phyloP scores from a whole-genome alignment of 2,113 vertebrate genomes.

The Ceuthmochares aereus region DNA sequence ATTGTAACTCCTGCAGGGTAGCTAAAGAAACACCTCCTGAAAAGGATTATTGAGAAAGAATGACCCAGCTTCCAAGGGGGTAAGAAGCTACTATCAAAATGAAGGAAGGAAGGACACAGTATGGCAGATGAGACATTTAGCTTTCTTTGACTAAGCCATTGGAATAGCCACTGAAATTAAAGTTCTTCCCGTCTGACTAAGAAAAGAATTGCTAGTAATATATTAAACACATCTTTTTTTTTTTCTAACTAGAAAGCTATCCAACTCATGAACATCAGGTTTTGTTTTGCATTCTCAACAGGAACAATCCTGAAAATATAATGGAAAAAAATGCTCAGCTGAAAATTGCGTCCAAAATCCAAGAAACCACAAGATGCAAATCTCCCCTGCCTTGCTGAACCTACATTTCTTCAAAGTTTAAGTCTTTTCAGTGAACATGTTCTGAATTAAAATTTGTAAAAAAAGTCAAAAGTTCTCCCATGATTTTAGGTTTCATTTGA shows the following conservation, averaged over 20 bases:
- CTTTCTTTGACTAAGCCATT: not conserved
- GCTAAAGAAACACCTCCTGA: not conserved
- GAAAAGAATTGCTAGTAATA: not conserved
- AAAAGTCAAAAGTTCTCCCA: not conserved
- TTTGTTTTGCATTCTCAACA: not conserved
- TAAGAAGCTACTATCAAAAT: not conserved
- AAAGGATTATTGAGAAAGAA: not conserved
- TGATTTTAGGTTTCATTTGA: not conserved
- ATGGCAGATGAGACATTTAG: not conserved
- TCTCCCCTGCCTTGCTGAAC: not conserved
- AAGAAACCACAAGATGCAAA: not conserved
- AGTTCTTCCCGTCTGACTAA: not conserved
- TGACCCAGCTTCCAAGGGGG: not conserved
- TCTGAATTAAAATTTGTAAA: not conserved
- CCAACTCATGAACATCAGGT: not conserved
- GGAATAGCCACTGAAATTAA: not conserved
- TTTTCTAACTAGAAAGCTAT: not conserved
- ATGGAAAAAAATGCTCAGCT: not conserved
- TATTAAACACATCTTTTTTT: not conserved
- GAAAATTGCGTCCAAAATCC: not conserved
- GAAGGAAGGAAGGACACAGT: not conserved
- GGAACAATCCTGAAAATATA: not conserved
- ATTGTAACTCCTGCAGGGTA: not conserved
- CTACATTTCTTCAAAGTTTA: not conserved
- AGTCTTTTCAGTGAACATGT: not conserved